Base-by-base conservation (phyloP, 2,797 vertebrate species). In the Bucorvus abyssinicus region DNA sequence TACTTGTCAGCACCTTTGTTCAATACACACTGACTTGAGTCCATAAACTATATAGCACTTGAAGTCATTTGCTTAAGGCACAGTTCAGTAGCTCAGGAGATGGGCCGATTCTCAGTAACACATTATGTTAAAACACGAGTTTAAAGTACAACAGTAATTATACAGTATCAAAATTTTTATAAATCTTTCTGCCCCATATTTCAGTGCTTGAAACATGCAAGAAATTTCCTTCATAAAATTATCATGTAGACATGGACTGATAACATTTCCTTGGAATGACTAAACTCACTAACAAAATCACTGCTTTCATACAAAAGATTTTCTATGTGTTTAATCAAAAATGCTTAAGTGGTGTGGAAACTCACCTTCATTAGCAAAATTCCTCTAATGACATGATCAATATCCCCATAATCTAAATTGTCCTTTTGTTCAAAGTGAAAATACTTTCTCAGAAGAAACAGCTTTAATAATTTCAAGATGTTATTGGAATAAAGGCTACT, bases 401-500 rank as follows among this genome's bases (percentile, higher is more conserved):
- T 96, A 38, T 98, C 98, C 81, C 97, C 98, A 56, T 98, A 98
- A 97, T 98, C 97, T 96, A 98, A 98, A 73, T 99, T 76, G 2
- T 98, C 98, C 79, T 90, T 97, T 97, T 98, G 98, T 97, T 98
- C 97, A 84, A 98, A 98, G 95, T 98, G 85, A 97, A 99, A 98
- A 98, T 98, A 98, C 98, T 97, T 98, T 98, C 95, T 98, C 97
- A 57, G 98, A 98, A 97, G 98, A 99, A 96, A 98, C 98, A 94
- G 96, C 98, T 97, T 99, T 97, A 99, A 98, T 97, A 98, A 97
- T 95, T 98, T 99, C 97, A 99, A 98, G 70, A 99, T 92, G 95
- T 98, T 98, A 96, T 97, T 98, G 56, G 98, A 99, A 95, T 98
- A 99, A 86, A 98, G 97, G 73, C 98, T 98, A 98, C 98, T 98